Base-by-base conservation (phyloP, 2,113 vertebrate species). In the Salvelinus sp. region DNA sequence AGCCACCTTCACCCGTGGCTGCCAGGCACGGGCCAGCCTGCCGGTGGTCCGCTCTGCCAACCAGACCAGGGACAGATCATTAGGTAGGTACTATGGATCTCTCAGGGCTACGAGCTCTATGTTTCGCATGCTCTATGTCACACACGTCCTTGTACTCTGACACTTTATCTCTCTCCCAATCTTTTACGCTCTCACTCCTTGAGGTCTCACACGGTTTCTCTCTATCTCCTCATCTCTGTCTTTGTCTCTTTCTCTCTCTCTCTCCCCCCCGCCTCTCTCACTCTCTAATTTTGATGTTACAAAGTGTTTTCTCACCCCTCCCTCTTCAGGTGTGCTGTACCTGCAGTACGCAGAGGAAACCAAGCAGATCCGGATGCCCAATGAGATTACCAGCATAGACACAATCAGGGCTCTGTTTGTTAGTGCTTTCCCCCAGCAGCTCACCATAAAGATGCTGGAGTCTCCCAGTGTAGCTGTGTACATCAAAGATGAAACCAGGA, bases 311-410 rank as follows among this genome's bases (percentile, higher is more conserved):
- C 2, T 22, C 7, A 9, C 44, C n/a, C n/a, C n/a, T 69, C 9
- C 20, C 33, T 48, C 72, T 71, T 2, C 88, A 98, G 97, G 96
- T 78, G 94, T 96, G 79, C 90, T 99, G 23, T 96, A 95, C 85
- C 95, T 99, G 81, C 96, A 99, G 83, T 97, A 96, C 5, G 96
- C 96, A 64, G 96, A 97, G 54, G 96, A 98, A 90, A 97, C 95
- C 16, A 96, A 95, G 83, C 93, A 96, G 89, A 82, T 96, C 76
- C 91, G 92, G 88, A 95, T 98, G 95, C 95, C 96, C 0, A 94
- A 95, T 60, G 96, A 96, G 87, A 93, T 98, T 85, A 96, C 93
- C 79, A 93, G 92, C 69, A 80, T 87, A 79, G 96, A 97, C 76
- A 94, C 95, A 2, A 94, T 98, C 84, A 93, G 92, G 64, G 95